Evolutionary conservation across 2,113 vertebrate genomes (phyloP).

Genomic region (Microcebus tavaratra): DNA sequence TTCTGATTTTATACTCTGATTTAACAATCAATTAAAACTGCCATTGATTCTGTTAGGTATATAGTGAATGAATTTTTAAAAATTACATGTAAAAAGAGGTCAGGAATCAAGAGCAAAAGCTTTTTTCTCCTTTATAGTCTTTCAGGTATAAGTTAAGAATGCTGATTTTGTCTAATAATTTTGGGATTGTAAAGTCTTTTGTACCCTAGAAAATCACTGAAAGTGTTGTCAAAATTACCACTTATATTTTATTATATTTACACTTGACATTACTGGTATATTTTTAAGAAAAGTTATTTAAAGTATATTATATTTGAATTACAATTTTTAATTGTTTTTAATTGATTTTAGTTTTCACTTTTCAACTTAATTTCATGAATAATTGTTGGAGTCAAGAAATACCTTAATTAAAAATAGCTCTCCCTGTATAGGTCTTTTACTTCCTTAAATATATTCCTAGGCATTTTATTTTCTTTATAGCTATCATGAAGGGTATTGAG

Average conservation of each 20-base stretch:
- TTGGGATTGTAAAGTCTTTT: background rate
- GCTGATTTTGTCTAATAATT: background rate
- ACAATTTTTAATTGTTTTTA: background rate
- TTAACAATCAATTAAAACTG: background rate
- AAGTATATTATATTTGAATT: background rate
- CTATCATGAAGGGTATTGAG: too few species aligned
- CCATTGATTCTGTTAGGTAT: background rate
- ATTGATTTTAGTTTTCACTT: background rate
- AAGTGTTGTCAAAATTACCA: background rate
- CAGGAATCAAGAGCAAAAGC: background rate
- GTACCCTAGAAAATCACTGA: background rate
- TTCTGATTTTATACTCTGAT: background rate
- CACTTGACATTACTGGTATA: background rate
- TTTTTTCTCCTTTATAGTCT: background rate
- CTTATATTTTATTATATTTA: constrained; percentile 11
- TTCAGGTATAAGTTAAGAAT: background rate
- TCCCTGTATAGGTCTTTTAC: too few species aligned
- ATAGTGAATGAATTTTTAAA: background rate
- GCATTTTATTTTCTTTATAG: too few species aligned
- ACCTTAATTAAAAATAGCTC: background rate
- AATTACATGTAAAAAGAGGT: background rate
- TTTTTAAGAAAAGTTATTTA: background rate
- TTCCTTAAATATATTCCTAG: too few species aligned
- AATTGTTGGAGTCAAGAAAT: background rate
- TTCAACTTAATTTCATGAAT: background rate